These are phyloP conservation scores for Mobula hypostoma DNA, from an alignment of 2,113 vertebrate genomes.

Conservation along the genomic window DNA sequence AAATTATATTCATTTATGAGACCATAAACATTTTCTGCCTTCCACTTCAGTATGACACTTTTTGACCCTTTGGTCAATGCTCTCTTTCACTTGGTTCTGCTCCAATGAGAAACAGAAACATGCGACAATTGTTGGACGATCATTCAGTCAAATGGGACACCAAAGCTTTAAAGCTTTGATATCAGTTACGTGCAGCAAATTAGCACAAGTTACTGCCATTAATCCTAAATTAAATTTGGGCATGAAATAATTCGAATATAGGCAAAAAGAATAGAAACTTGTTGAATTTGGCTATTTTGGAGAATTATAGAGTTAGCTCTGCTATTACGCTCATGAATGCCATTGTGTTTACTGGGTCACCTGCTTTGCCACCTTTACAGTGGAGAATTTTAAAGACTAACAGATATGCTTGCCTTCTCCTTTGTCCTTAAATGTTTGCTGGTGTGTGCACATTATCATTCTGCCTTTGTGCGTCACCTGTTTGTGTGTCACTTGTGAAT, in stretches of 20 bases:
- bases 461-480: too few species aligned
- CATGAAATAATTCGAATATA: not conserved
- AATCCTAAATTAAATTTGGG: not conserved
- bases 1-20: conserved; percentile 1
- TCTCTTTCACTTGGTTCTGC: not conserved
- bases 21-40: conserved; percentile 18
- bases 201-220: not conserved
- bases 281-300: not conserved
- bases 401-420: not conserved
- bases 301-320: not conserved
- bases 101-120: not conserved
- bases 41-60: not conserved
- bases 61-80: conserved; percentile 18
- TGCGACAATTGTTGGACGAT: not conserved
- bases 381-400: not conserved
- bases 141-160: not conserved
- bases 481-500: too few species aligned
- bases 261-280: not conserved
- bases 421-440: not conserved
- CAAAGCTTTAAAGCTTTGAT: not conserved
- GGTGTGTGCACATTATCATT: not conserved
- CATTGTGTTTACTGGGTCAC: not conserved
- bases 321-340: not conserved
- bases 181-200: not conserved
- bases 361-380: not conserved